Conservation (phyloP, 1,140 invertebrate genomes). For the Hyles vespertilio region DNA sequence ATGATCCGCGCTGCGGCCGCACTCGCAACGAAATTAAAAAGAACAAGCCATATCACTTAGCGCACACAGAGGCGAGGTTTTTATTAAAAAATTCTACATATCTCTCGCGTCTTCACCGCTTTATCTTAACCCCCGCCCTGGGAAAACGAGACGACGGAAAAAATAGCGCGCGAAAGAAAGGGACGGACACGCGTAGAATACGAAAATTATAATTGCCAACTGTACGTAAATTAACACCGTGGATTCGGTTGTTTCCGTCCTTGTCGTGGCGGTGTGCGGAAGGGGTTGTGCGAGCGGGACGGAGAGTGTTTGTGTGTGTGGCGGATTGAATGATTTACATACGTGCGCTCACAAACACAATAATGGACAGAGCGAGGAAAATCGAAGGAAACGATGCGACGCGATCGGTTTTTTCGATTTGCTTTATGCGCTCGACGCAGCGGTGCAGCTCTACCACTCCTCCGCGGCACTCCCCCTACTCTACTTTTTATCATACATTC, state of each 20-base stretch:
- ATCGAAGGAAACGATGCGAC: slow-evolving; percentile 51
- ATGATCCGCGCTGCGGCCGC: slow-evolving; percentile 53
- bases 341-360: slow-evolving; percentile 64
- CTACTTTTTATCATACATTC: no score
- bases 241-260: slow-evolving; percentile 50
- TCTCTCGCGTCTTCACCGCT: slow-evolving; percentile 61
- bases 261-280: slow-evolving; percentile 23
- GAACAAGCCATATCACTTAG: slow-evolving; percentile 74
- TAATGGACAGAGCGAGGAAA: slow-evolving; percentile 54
- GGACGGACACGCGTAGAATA: slow-evolving; percentile 49
- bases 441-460: no score
- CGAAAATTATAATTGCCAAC: slow-evolving; percentile 74
- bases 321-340: slow-evolving; percentile 52
- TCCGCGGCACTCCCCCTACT: no score
- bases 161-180: slow-evolving; percentile 48
- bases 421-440: slow-evolving; percentile 36
- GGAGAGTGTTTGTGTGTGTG: slow-evolving; percentile 48
- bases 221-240: slow-evolving; percentile 73
- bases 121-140: slow-evolving; percentile 51
- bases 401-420: slow-evolving; percentile 53
- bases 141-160: slow-evolving; percentile 53
- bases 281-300: slow-evolving; percentile 36
- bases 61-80: slow-evolving; percentile 66
- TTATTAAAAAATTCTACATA: slow-evolving; percentile 75
- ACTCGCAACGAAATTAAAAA: slow-evolving; percentile 72